Conservation (phyloP, 2,797 vertebrate genomes). For the Enteromius afrohamiltoni region DNA sequence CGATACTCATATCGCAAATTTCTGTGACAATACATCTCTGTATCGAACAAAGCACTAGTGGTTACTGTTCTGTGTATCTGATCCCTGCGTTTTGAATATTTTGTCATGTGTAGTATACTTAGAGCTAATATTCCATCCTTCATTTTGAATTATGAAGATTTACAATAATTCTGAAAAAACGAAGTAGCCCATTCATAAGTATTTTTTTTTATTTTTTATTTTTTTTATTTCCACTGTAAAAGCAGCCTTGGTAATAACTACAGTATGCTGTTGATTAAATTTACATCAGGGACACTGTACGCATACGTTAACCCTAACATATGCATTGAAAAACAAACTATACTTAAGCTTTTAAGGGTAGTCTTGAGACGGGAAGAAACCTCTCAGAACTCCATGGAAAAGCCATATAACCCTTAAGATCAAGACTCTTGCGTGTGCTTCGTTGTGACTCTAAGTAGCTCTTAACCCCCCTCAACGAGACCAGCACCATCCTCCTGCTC, state of each 20-base stretch:
- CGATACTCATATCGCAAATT: too few relatives aligned
- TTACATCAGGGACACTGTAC: neutral
- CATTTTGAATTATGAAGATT: neutral
- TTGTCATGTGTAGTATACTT: neutral
- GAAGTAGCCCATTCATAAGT: neutral
- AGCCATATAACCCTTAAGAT: neutral
- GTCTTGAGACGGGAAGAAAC: neutral
- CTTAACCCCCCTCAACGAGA: slow-evolving; percentile 19
- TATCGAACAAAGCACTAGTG: too few relatives aligned
- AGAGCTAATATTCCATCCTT: neutral
- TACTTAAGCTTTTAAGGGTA: neutral
- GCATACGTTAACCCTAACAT: neutral
- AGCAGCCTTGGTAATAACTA: neutral
- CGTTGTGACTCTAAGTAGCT: neutral
- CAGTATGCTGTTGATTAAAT: neutral
- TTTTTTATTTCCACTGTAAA: neutral
- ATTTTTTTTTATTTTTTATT: too few relatives aligned
- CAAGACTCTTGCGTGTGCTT: neutral
- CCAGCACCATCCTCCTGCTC: neutral
- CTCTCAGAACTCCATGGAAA: neutral
- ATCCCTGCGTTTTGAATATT: neutral
- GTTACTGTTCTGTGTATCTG: neutral
- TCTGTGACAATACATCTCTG: too few relatives aligned
- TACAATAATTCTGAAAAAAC: neutral
- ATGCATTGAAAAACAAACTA: neutral